phyloP scores from a whole-genome alignment of 1,140 invertebrate species.

The Ctenoplectra terminalis region DNA sequence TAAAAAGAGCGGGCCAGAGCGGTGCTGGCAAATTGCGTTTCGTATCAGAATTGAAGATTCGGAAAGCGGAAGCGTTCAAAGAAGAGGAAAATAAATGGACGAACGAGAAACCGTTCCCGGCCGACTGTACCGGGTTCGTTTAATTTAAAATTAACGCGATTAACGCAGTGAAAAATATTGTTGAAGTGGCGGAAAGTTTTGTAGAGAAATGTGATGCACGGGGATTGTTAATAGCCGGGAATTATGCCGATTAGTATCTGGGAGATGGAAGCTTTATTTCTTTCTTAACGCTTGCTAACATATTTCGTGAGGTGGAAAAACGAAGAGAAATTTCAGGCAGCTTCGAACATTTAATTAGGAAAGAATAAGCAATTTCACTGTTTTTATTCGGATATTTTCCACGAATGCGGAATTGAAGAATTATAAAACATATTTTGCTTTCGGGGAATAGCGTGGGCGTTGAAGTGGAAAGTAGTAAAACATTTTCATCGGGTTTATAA shows the following conservation, averaged over 20 bases:
- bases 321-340: not conserved
- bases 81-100: not conserved
- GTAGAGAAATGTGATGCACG: not conserved
- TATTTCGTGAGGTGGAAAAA: not conserved
- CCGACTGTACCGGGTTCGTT: not conserved
- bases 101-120: not conserved
- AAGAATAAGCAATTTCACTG: not conserved
- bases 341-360: not conserved
- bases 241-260: not conserved
- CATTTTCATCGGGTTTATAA: too few relatives aligned
- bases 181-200: not conserved
- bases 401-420: too few relatives aligned
- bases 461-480: too few relatives aligned
- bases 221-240: too few relatives aligned
- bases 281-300: not conserved
- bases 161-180: not conserved
- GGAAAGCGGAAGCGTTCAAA: not conserved
- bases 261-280: not conserved
- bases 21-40: conserved; percentile 41
- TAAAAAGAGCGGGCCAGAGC: conserved; percentile 25
- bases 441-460: too few relatives aligned
- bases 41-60: conserved; percentile 52
- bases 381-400: too few relatives aligned
- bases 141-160: conserved; percentile 16
- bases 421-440: too few relatives aligned